Base-by-base conservation (phyloP, 2,113 vertebrate species). In the Polypterus senegalus region DNA sequence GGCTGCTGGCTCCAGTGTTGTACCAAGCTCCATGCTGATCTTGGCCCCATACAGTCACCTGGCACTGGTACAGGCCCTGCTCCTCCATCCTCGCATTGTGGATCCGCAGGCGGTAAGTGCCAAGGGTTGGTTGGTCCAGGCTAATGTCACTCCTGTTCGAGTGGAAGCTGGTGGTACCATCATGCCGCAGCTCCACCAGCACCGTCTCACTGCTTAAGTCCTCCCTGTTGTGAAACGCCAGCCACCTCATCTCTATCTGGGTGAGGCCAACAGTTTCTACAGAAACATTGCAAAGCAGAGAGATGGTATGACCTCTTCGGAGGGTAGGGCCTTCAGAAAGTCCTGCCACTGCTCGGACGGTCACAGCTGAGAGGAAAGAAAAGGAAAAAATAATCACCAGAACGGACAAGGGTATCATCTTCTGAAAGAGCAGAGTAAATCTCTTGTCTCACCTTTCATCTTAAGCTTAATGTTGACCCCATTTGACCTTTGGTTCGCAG, bases 1-100 rank as follows among this genome's bases (percentile, higher is more conserved):
- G 79, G 0, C 81, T 75, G 9, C 69, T 79, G 57, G 78, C 76
- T 0, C 86, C 88, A 0, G 80, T 83, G 63, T 85, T 83, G 80
- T 91, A 91, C 91, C 91, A 92, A 61, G 74, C 86, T 62, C 79
- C 78, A 58, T 87, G 87, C 0, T 85, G 83, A 45, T 88, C 88
- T 74, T 83, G 88, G 11, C 85, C 74, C 89, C 89, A 93, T 49
- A 83, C 87, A 0, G 88, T 81, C 1, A 81, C 88, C 0, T 79
- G 70, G 4, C 92, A 94, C 43, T 74, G 75, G 58, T 92, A 94
- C 58, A 78, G 54, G 4, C 92, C 92, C 72, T 91, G 85, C 2
- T 94, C 89, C 10, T 86, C 76, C 0, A 73, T 63, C 1, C 72
- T 68, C 3, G 90, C 76, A 0, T 69, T 7, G 57, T 92, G 87